Conservation (phyloP, 1,140 invertebrate species). For the Megalopta genalis region DNA sequence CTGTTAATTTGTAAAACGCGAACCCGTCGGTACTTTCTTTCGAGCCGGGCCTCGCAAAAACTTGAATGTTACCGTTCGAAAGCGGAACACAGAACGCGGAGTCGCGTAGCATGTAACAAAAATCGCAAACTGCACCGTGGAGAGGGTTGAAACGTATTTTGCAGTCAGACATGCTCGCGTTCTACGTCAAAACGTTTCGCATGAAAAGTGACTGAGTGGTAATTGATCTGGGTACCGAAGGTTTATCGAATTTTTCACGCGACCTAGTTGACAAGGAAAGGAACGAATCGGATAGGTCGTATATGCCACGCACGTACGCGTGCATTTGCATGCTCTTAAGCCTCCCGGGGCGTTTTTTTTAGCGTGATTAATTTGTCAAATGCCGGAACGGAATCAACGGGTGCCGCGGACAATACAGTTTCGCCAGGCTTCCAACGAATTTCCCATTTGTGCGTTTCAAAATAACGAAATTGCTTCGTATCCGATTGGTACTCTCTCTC, state of each 20-base stretch:
- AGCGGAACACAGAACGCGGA: neutral
- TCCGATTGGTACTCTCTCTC: too few relatives aligned
- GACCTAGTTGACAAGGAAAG: neutral
- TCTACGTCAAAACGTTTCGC: slow-evolving; percentile 19
- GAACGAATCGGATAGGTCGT: neutral
- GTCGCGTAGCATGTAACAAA: neutral
- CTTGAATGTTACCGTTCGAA: neutral
- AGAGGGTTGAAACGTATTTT: neutral
- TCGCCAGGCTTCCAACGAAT: too few relatives aligned
- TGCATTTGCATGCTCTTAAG: neutral
- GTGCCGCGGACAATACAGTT: too few relatives aligned
- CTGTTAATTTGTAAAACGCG: neutral
- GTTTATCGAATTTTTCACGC: slow-evolving; percentile 39
- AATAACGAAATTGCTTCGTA: too few relatives aligned
- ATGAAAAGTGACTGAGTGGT: slow-evolving; percentile 12
- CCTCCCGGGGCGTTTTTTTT: neutral
- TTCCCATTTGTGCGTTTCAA: too few relatives aligned
- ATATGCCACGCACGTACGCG: neutral
- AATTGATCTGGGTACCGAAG: slow-evolving; percentile 43
- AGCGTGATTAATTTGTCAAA: neutral
- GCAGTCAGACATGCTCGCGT: neutral
- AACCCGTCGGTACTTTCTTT: neutral
- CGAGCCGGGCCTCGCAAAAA: neutral
- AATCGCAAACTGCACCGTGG: neutral
- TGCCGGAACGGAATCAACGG: neutral